phyloP scores from a whole-genome alignment of 2,888 invertebrate genomes.

The Melieria picta region DNA sequence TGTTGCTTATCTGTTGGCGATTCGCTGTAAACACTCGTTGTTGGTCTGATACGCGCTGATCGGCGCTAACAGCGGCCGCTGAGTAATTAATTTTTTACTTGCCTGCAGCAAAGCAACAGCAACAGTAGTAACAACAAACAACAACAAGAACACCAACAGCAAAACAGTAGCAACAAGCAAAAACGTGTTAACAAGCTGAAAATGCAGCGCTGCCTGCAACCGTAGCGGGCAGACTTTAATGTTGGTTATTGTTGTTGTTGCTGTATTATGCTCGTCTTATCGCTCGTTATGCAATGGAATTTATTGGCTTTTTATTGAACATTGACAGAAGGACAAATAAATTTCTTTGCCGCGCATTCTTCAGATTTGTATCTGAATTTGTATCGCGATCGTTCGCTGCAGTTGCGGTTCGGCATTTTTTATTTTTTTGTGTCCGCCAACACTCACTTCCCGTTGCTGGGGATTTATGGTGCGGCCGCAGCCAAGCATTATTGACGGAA shows the following conservation, averaged over 20 bases:
- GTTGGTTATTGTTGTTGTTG: background rate
- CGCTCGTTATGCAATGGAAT: slow-evolving; percentile 33
- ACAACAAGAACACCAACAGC: slow-evolving; percentile 12
- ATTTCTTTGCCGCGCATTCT: slow-evolving; percentile 47
- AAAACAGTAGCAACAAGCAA: background rate
- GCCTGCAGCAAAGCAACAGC: slow-evolving; percentile 5
- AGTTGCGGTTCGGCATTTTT: background rate
- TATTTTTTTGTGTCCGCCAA: background rate
- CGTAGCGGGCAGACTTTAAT: background rate
- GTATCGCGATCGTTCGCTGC: slow-evolving; percentile 16
- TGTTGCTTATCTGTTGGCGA: no score
- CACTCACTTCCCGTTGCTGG: slow-evolving; percentile 12
- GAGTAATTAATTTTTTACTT: background rate
- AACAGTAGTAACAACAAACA: background rate
- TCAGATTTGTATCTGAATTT: slow-evolving; percentile 42
- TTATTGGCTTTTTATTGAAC: slow-evolving; percentile 59
- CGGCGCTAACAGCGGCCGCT: background rate
- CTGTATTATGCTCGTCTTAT: background rate
- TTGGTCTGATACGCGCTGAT: no score
- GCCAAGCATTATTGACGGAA: background rate
- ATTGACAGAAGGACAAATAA: slow-evolving; percentile 64
- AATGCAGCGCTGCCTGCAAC: slow-evolving; percentile 18
- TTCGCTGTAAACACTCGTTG: no score
- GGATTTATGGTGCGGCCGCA: slow-evolving; percentile 35
- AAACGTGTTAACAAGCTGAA: slow-evolving; percentile 51